phyloP scores from a whole-genome alignment of 2,113 vertebrate species.

The Tetrao urogallus region DNA sequence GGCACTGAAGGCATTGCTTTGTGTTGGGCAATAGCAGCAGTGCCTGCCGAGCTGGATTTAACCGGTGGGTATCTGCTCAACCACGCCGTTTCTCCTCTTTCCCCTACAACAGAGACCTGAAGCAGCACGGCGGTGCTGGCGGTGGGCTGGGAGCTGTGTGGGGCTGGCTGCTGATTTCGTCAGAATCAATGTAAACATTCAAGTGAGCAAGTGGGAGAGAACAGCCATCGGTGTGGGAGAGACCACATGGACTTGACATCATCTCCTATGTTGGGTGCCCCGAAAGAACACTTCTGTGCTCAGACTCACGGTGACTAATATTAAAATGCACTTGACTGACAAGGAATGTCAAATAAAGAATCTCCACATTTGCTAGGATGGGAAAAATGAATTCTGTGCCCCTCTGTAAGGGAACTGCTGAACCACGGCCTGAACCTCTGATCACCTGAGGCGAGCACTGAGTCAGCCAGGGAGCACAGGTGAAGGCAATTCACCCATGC shows the following conservation, averaged over 20 bases:
- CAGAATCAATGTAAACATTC: not conserved
- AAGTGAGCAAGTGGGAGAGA: not conserved
- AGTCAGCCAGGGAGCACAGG: too few species aligned
- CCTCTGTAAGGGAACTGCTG: not conserved
- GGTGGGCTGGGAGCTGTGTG: not conserved
- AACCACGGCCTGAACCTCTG: too few species aligned
- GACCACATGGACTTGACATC: not conserved
- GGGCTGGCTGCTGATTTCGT: not conserved
- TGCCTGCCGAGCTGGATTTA: slow-evolving; percentile 34
- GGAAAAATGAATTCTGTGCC: not conserved
- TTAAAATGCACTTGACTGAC: not conserved
- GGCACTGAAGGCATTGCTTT: slow-evolving; percentile 68
- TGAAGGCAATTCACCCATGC: too few species aligned
- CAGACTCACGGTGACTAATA: not conserved
- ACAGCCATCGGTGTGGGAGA: too few species aligned
- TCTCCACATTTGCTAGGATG: not conserved
- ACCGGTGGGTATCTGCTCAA: not conserved
- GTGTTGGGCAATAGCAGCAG: slow-evolving; percentile 43
- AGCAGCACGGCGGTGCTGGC: not conserved
- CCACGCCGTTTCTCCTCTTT: not conserved
- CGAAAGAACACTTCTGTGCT: not conserved
- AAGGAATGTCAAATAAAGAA: not conserved
- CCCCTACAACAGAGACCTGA: not conserved
- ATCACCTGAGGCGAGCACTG: too few species aligned
- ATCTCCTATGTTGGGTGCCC: not conserved